A percentile compares a stretch with the other conserved stretches of the same genome.
phyloP scores from a whole-genome alignment of 2,113 vertebrate species.

The Crotalus tigris region DNA sequence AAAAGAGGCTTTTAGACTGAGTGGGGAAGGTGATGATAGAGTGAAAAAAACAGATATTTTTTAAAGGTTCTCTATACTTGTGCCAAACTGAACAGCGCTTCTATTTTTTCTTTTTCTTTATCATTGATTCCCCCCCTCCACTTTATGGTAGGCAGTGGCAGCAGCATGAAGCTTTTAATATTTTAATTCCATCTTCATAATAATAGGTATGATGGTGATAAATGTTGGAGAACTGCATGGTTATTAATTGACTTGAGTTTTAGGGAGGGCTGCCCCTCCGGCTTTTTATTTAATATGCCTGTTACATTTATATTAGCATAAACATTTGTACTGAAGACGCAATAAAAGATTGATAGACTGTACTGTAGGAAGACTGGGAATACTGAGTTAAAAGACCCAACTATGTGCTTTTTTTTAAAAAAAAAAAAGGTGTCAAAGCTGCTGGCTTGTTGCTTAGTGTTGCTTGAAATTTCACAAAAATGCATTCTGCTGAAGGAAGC shows the following conservation, averaged over 20 bases:
- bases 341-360: slow-evolving; percentile 7
- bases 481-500: background rate
- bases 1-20: background rate
- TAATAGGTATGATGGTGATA: background rate
- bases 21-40: no score
- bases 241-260: slow-evolving; percentile 28
- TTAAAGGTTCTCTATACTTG: background rate
- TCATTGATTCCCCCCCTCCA: background rate
- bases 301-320: background rate
- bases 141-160: background rate
- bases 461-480: background rate
- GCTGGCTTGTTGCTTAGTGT: background rate
- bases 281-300: slow-evolving; percentile 12
- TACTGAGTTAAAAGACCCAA: background rate
- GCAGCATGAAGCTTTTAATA: slow-evolving; percentile 12
- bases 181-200: slow-evolving; percentile 8
- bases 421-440: background rate
- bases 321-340: background rate
- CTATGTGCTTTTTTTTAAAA: background rate
- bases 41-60: background rate
- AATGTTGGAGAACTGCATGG: background rate
- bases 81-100: background rate
- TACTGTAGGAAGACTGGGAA: background rate
- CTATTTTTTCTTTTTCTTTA: background rate
- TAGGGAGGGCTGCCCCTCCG: background rate